phyloP scores from a whole-genome alignment of 1,140 invertebrate species.

The Ladona fulva region DNA sequence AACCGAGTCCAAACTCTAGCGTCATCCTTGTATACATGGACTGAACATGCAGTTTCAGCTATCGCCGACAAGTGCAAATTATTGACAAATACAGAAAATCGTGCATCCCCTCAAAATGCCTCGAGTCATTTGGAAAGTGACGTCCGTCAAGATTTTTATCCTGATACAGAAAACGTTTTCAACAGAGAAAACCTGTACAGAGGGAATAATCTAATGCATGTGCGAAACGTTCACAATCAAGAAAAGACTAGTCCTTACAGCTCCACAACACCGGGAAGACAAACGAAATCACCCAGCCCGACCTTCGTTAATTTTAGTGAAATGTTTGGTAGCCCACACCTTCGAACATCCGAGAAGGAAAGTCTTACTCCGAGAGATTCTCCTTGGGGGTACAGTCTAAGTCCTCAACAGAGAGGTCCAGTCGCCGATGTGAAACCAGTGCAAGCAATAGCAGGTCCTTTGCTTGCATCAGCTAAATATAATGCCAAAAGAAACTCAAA shows the following conservation, averaged over 20 bases:
- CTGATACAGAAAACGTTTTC: no score
- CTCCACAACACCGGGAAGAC: no score
- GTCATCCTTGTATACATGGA: neutral
- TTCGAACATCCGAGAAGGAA: neutral
- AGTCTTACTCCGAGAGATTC: conserved; percentile 25
- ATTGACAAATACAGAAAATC: neutral
- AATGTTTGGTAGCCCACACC: no score
- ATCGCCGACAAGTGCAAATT: neutral
- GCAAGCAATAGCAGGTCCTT: conserved; percentile 34
- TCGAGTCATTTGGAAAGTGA: no score
- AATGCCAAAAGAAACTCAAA: conserved; percentile 34
- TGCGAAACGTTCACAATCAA: no score
- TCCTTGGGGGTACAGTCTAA: conserved; percentile 31
- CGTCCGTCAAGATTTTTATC: no score
- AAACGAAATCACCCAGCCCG: no score
- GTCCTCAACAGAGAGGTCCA: conserved; percentile 31
- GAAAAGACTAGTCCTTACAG: no score
- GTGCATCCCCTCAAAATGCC: no score
- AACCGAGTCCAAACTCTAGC: neutral
- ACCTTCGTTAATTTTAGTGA: no score
- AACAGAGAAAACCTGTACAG: no score
- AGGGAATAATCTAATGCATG: no score
- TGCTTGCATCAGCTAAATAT: conserved; percentile 36
- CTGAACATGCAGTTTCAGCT: neutral
- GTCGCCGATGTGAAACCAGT: conserved; percentile 30